Evolutionary conservation across 1,140 invertebrate genomes (phyloP).

Genomic region (Lamellibrachia luymesi): DNA sequence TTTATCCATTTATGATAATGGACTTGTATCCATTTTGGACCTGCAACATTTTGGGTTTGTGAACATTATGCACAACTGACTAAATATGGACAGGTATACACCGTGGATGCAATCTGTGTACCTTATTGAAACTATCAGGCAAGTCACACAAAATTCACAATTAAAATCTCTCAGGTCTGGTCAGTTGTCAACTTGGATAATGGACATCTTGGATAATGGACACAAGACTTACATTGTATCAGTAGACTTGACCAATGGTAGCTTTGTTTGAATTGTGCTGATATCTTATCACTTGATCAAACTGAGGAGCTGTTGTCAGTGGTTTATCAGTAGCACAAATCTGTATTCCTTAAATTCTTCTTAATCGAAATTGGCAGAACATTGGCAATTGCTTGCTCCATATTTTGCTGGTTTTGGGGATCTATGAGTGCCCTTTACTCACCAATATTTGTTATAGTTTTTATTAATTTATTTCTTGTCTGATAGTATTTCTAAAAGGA

Average conservation of each 20-base stretch:
- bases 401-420: not conserved
- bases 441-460: not conserved
- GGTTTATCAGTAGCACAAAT: not conserved
- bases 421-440: not conserved
- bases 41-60: too few species aligned
- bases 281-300: not conserved
- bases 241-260: not conserved
- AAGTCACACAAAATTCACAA: not conserved
- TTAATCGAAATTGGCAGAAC: not conserved
- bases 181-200: not conserved
- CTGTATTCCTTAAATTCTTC: not conserved
- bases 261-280: not conserved
- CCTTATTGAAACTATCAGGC: too few species aligned
- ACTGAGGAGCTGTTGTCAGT: not conserved
- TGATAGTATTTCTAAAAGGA: too few species aligned
- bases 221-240: too few species aligned
- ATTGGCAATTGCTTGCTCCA: not conserved
- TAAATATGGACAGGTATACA: too few species aligned
- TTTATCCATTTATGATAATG: too few species aligned
- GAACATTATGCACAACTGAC: too few species aligned
- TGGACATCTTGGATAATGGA: too few species aligned
- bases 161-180: not conserved
- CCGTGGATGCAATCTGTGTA: too few species aligned
- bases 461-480: too few species aligned
- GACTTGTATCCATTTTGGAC: too few species aligned